A percentile compares a stretch with the other conserved stretches of the same genome.
These are phyloP conservation scores for Ophthalmolycus amberensis DNA, from an alignment of 2,113 vertebrate genomes.

Conservation along the genomic window DNA sequence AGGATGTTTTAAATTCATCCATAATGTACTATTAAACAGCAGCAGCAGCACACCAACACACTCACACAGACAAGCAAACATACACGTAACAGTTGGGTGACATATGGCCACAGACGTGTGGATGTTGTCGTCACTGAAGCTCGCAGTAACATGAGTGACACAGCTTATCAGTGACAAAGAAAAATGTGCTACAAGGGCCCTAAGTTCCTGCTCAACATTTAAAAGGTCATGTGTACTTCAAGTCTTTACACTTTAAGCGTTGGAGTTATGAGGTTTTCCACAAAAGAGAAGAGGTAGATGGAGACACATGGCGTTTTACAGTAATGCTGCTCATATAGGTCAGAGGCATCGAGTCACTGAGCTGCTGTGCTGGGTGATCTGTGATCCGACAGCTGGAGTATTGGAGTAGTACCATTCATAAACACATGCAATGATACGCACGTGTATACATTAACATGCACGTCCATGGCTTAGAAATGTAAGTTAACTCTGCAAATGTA, in stretches of 20 bases:
- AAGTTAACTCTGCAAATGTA: conserved; percentile 23
- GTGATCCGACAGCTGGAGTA: not conserved
- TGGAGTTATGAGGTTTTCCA: not conserved
- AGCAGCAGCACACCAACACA: not conserved
- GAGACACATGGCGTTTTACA: conserved; percentile 26
- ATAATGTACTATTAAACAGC: not conserved
- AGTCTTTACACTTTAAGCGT: conserved; percentile 1
- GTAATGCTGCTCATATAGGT: conserved; percentile 51
- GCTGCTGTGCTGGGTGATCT: conserved; percentile 12
- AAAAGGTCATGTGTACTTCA: not conserved
- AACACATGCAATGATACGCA: not conserved
- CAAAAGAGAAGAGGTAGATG: not conserved
- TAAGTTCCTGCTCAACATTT: not conserved
- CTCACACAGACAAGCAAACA: not conserved
- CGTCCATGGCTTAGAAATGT: not conserved
- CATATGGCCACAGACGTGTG: conserved; percentile 7
- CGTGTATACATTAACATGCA: not conserved
- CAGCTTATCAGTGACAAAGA: conserved; percentile 23
- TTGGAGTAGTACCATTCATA: not conserved
- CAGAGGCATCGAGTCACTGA: conserved; percentile 55
- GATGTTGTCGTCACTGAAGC: not conserved
- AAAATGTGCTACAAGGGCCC: not conserved
- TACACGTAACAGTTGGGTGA: not conserved
- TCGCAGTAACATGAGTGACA: not conserved
- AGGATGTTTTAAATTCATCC: not conserved